Base-by-base conservation (phyloP, 1,140 invertebrate genomes). In the Megalonaias nervosa region DNA sequence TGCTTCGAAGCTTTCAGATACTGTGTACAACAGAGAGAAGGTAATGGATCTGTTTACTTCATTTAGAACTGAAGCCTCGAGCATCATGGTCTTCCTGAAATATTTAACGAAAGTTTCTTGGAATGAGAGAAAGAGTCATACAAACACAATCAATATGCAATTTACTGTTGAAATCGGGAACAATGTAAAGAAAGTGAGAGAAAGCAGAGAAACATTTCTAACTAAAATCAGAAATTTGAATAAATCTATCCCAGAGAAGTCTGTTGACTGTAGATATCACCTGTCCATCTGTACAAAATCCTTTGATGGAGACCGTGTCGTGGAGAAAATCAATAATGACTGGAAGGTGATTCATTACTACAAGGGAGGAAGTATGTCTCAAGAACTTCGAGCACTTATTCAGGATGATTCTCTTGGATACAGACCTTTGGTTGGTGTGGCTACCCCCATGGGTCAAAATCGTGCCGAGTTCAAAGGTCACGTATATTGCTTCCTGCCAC, bases 401-500 rank as follows among this genome's bases (percentile, higher is more conserved):
- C 17, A 71, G 5, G 65, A 72, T 57, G 48, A 60, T 17, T 60
- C 13, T 11, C 6, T 77, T 1, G 70, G 64, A 12, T 71, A 71
- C 61, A 77, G 69, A 19, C 75, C 75, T 23, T 72, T 55, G 48
- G 75, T 72, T 23, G 75, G 75, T 14, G 62, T 77, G 3, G 75
- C 75, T 15, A 19, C 26, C 14, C 75, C 56, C 38, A 31, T 77
- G 21, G 12, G 21, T 58, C 38, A 13, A 5, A 21, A 21, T 48
- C 9, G 13, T 21, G 23, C 56, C 16, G 23, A 19, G 16, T 31
- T 58, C 56, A 65, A 77, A 56, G 75, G 75, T 21, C 85, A 86
- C 26, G 60, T 87, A 1, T 89, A 86, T 70, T 87, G 86, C 71
- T 86, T 86, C 67, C 65, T 89, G 12, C 88, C 88, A 19, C 79